These are phyloP conservation scores for Platichthys stellatus DNA, from an alignment of 2,113 vertebrate species.

Conservation along the genomic window DNA sequence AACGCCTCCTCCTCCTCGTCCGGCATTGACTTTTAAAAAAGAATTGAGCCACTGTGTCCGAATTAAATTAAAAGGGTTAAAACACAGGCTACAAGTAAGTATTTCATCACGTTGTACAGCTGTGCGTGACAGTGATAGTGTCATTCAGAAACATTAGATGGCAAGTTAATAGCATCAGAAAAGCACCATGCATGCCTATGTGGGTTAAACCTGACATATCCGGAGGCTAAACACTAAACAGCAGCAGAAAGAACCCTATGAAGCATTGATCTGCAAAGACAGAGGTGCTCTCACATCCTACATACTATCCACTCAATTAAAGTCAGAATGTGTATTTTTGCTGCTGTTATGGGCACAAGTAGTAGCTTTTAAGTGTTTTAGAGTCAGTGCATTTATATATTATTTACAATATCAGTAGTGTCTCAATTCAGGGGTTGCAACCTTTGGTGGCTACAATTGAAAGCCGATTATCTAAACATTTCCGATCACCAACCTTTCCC, in stretches of 20 bases:
- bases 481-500: too few relatives aligned
- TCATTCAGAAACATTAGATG: neutral
- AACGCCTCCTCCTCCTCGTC: conserved; percentile 37
- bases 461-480: too few relatives aligned
- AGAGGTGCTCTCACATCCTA: conserved; percentile 8
- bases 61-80: conserved; percentile 23
- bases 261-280: neutral
- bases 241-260: neutral
- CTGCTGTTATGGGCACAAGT: too few relatives aligned
- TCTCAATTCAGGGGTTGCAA: too few relatives aligned
- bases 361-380: neutral
- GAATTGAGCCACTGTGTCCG: conserved; percentile 24
- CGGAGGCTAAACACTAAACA: conserved; percentile 3
- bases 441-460: neutral
- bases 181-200: neutral
- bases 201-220: conserved; percentile 5
- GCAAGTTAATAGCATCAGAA: neutral
- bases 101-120: conserved; percentile 29
- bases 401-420: too few relatives aligned
- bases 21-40: conserved; percentile 55
- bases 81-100: conserved; percentile 5
- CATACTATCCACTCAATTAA: neutral
- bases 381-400: too few relatives aligned
- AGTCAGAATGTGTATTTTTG: too few relatives aligned
- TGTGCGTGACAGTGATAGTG: neutral